These are phyloP conservation scores for Leptinotarsa haldemani DNA, from an alignment of 2,888 invertebrate species.

Conservation along the genomic window DNA sequence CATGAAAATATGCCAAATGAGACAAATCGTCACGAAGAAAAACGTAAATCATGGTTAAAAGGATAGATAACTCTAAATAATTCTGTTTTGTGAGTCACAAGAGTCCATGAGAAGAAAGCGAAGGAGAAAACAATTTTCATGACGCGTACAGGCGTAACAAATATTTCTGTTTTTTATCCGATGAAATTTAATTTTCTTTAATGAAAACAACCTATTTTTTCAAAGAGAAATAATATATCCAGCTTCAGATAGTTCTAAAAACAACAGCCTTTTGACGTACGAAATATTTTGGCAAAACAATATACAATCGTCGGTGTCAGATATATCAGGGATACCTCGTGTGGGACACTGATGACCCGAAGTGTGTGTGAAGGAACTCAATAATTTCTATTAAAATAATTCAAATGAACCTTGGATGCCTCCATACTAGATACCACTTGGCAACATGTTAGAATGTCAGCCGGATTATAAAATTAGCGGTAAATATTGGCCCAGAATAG, in stretches of 20 bases:
- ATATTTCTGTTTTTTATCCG: too few relatives aligned
- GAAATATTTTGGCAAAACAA: neutral
- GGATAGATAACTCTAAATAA: too few relatives aligned
- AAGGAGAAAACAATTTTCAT: too few relatives aligned
- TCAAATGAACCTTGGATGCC: neutral
- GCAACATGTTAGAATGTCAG: slow-evolving; percentile 1
- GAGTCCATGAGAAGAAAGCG: too few relatives aligned
- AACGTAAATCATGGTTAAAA: too few relatives aligned
- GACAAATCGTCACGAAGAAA: too few relatives aligned
- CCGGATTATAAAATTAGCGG: slow-evolving; percentile 7
- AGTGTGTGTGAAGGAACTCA: neutral
- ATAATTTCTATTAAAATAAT: slow-evolving; percentile 14
- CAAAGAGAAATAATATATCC: neutral
- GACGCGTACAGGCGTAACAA: too few relatives aligned
- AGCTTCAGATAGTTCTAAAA: neutral
- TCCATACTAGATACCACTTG: neutral
- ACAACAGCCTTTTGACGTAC: neutral
- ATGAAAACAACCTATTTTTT: too few relatives aligned
- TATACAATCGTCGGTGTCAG: neutral
- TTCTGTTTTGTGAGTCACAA: too few relatives aligned
- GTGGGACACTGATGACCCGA: neutral
- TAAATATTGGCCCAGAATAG: neutral
- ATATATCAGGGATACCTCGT: neutral
- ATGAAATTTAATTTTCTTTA: too few relatives aligned
- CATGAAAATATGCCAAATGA: too few relatives aligned